A percentile compares a stretch with the other conserved stretches of the same genome.
Evolutionary conservation across 2,113 vertebrate genomes (phyloP).

Genomic region (Tauraco erythrolophus): DNA sequence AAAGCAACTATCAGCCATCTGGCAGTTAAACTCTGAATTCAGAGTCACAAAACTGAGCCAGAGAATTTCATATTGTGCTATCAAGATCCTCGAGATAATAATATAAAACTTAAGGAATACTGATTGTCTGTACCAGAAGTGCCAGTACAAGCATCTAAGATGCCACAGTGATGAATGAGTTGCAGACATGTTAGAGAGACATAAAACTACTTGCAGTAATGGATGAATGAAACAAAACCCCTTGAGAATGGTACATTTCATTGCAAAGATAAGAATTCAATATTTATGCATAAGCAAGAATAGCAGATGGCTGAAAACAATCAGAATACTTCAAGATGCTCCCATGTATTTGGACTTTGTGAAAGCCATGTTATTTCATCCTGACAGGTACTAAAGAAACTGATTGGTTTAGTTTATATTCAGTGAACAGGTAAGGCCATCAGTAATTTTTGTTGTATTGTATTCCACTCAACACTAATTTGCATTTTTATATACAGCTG

Average conservation of each 20-base stretch:
- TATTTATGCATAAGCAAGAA: neutral
- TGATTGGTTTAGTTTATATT: neutral
- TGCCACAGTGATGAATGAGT: neutral
- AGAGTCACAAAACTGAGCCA: neutral
- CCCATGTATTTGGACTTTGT: neutral
- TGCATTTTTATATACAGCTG: neutral
- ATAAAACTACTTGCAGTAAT: neutral
- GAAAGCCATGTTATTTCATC: neutral
- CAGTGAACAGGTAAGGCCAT: neutral
- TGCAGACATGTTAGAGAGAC: neutral
- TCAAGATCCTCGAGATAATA: neutral
- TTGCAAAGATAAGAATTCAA: neutral
- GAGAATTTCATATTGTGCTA: neutral
- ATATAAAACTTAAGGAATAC: neutral
- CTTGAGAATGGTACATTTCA: neutral
- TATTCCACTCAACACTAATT: neutral
- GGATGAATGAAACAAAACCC: neutral
- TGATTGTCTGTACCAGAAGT: neutral
- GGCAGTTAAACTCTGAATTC: neutral
- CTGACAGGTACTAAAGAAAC: neutral
- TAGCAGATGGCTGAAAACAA: neutral
- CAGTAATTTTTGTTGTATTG: neutral
- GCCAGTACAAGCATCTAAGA: neutral
- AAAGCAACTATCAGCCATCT: neutral
- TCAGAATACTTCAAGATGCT: neutral